These are phyloP conservation scores for Xenopus laevis DNA, from an alignment of 2,113 vertebrate genomes.

Conservation along the genomic window DNA sequence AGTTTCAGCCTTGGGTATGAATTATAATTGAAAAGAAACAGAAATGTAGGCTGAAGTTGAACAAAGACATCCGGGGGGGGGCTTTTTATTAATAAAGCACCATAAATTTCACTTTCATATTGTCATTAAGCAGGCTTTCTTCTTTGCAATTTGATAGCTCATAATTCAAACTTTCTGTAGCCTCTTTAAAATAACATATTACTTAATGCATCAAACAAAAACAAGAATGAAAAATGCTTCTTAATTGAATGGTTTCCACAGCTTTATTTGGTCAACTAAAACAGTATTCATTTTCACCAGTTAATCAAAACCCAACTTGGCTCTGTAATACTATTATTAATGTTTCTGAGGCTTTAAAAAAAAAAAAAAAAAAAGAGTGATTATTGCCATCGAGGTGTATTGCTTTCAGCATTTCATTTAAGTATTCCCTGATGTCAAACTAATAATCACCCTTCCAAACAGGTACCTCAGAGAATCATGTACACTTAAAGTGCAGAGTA, in stretches of 20 bases:
- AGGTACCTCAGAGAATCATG: conserved; percentile 63
- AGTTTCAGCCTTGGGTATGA: too few species aligned
- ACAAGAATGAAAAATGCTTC: neutral
- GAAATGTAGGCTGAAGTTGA: too few species aligned
- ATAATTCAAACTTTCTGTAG: neutral
- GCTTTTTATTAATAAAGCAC: too few species aligned
- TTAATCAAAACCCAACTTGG: conserved; percentile 8
- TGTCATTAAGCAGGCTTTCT: too few species aligned
- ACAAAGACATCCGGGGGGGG: too few species aligned
- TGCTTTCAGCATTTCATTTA: conserved; percentile 69
- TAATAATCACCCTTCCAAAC: conserved; percentile 76
- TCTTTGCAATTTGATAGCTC: too few species aligned
- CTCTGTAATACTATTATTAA: conserved; percentile 44
- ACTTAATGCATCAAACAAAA: neutral
- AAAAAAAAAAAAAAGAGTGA: conserved; percentile 57
- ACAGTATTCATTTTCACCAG: conserved; percentile 31
- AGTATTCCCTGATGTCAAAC: conserved; percentile 67
- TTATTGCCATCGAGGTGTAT: conserved; percentile 66
- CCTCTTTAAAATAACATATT: neutral
- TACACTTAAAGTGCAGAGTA: conserved; percentile 54
- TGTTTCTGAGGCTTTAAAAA: conserved; percentile 39
- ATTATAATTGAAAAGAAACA: too few species aligned
- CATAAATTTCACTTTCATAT: too few species aligned
- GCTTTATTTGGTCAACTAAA: conserved; percentile 8
- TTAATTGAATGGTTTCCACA: conserved; percentile 52